phyloP scores from a whole-genome alignment of 2,888 invertebrate genomes.

The Acanthopleura granulata region DNA sequence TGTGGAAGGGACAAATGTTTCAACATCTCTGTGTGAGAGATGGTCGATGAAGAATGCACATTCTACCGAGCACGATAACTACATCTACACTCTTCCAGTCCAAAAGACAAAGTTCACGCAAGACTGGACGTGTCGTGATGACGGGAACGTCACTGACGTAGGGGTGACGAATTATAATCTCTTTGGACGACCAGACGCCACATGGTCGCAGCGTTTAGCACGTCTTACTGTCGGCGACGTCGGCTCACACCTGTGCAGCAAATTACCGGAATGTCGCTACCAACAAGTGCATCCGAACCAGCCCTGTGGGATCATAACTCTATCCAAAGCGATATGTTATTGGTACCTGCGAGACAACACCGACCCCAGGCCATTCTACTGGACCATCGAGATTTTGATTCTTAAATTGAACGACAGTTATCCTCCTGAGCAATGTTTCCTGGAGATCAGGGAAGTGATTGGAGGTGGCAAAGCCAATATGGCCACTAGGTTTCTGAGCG shows the following conservation, averaged over 20 bases:
- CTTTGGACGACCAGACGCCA: background rate
- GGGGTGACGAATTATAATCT: background rate
- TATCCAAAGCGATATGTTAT: background rate
- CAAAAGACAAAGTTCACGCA: background rate
- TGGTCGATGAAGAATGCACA: background rate
- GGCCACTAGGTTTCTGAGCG: background rate
- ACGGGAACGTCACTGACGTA: background rate
- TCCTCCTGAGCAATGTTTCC: background rate
- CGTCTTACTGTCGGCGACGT: slow-evolving; percentile 1
- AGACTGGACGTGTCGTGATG: background rate
- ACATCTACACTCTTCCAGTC: background rate
- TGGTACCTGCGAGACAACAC: background rate
- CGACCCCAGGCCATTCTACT: background rate
- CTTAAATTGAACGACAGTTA: background rate
- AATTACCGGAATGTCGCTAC: background rate
- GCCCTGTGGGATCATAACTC: background rate
- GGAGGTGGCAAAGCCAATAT: background rate
- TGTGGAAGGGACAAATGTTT: background rate
- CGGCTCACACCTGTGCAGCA: background rate
- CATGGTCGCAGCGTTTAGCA: slow-evolving; percentile 1
- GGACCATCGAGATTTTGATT: background rate
- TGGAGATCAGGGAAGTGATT: background rate
- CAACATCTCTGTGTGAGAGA: background rate
- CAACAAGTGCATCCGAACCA: background rate
- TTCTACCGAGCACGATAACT: background rate